Conservation (phyloP, 2,113 vertebrate species). For the Lepisosteus osseus region DNA sequence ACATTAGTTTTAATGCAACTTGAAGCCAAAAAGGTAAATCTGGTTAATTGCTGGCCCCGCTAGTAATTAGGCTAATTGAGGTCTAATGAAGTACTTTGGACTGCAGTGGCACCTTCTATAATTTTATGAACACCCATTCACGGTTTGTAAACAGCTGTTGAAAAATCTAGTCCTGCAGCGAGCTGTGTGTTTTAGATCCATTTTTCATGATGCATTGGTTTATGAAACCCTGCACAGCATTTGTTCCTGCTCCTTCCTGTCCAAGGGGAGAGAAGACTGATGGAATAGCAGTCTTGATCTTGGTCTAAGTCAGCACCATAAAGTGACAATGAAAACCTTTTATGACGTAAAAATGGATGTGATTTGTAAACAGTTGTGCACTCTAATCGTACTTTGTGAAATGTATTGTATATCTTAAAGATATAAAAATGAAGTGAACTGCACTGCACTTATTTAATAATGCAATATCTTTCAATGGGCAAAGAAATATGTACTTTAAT, state of each 20-base stretch:
- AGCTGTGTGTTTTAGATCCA: not conserved
- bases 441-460: too few relatives aligned
- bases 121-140: not conserved
- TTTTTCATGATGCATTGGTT: constrained; percentile 1
- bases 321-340: constrained; percentile 2
- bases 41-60: constrained; percentile 13
- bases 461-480: too few relatives aligned
- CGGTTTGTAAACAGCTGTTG: constrained; percentile 12
- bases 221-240: not conserved
- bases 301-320: not conserved
- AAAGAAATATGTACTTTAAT: too few relatives aligned
- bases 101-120: not conserved
- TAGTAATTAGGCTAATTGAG: constrained; percentile 16
- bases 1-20: constrained; percentile 5
- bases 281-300: not conserved
- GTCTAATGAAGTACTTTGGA: constrained; percentile 3
- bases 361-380: too few relatives aligned
- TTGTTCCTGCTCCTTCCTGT: not conserved
- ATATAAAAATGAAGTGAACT: too few relatives aligned
- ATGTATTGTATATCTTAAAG: too few relatives aligned
- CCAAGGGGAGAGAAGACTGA: constrained; percentile 8
- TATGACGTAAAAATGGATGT: too few relatives aligned
- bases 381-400: too few relatives aligned
- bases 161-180: constrained; percentile 1
- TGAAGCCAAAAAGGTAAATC: constrained; percentile 11